A percentile compares a stretch with the other conserved stretches of the same genome.
Evolutionary conservation across 2,797 vertebrate genomes (phyloP).

Genomic region (Paguma larvata): DNA sequence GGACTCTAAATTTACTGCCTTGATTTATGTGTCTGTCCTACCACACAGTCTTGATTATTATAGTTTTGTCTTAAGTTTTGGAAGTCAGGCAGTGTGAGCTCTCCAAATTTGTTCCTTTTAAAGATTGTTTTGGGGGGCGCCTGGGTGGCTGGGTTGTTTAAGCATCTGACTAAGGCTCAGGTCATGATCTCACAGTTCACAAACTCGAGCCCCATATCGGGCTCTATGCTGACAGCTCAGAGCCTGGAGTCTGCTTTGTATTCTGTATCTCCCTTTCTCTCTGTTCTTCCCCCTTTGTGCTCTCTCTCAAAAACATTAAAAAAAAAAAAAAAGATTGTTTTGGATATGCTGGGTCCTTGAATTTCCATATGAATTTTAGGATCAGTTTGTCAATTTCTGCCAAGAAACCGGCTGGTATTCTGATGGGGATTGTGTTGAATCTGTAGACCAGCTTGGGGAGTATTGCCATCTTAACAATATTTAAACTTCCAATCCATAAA

Average conservation of each 20-base stretch:
- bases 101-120: background rate
- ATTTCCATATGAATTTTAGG: background rate
- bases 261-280: too few species aligned
- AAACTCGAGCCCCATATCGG: too few species aligned
- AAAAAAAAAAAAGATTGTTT: background rate
- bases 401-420: slow-evolving; percentile 38
- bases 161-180: too few species aligned
- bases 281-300: too few species aligned
- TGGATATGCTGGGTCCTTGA: background rate
- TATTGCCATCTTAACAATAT: background rate
- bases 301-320: too few species aligned
- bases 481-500: slow-evolving; percentile 24
- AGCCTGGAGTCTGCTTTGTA: too few species aligned
- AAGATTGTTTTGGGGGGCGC: background rate
- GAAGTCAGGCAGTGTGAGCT: background rate
- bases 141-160: too few species aligned
- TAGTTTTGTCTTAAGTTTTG: slow-evolving; percentile 43
- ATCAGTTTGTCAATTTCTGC: slow-evolving; percentile 26
- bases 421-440: background rate
- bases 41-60: background rate
- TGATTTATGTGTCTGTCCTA: background rate
- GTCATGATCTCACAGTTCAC: too few species aligned
- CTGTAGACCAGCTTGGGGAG: background rate
- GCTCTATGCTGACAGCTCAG: too few species aligned
- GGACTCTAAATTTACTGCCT: background rate